These are phyloP conservation scores for Protosalanx chinensis DNA, from an alignment of 2,797 vertebrate species.

Conservation along the genomic window DNA sequence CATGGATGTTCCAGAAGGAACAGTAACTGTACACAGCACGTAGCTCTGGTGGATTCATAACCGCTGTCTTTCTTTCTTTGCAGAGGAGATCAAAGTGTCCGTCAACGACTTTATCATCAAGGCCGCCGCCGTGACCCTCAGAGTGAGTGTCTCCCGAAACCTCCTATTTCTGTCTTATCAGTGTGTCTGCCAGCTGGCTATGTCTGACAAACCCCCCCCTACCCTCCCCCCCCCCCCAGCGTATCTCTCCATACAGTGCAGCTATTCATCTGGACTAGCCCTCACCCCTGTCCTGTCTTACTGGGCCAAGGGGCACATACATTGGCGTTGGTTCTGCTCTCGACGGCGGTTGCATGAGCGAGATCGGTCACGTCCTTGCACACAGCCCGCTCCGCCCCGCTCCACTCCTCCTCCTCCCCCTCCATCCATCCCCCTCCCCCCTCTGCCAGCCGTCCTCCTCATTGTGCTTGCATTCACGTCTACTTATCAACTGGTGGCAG, in stretches of 20 bases:
- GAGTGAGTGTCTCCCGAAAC: constrained; percentile 75
- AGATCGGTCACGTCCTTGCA: neutral
- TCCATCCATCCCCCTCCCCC: no score
- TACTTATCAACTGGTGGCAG: constrained; percentile 5
- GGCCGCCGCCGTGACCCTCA: constrained; percentile 88
- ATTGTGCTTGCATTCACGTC: neutral
- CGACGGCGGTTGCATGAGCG: neutral
- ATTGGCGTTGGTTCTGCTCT: neutral
- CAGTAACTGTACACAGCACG: no score
- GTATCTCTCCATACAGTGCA: neutral
- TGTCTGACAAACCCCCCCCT: neutral
- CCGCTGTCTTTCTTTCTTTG: constrained; percentile 62
- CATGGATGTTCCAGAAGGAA: neutral
- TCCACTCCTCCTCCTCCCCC: neutral
- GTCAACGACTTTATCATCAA: constrained; percentile 98
- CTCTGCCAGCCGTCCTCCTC: neutral
- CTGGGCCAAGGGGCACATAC: neutral
- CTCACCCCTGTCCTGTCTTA: no score
- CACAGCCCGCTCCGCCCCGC: neutral
- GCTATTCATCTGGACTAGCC: neutral
- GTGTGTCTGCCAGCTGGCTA: neutral
- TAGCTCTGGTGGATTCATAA: neutral
- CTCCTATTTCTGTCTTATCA: neutral
- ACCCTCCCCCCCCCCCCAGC: no score
- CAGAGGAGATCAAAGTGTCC: constrained; percentile 92